Conservation (phyloP, 2,113 vertebrate genomes). For the Coptodon rendalli region DNA sequence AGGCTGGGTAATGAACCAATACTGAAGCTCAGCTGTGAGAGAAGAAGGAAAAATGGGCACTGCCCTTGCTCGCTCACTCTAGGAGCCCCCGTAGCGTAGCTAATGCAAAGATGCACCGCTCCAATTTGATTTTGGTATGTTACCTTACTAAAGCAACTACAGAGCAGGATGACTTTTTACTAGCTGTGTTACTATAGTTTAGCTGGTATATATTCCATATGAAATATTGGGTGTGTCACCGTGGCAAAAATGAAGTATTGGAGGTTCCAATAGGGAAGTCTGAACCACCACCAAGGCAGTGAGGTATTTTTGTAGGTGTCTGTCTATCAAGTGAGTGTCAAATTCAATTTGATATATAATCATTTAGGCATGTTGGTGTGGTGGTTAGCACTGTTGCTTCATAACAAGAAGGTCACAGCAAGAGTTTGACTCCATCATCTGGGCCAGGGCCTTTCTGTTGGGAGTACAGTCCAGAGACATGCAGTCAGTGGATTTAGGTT, state of each 20-base stretch:
- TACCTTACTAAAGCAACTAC: not conserved
- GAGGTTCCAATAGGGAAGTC: fast-evolving
- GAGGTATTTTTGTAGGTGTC: not conserved
- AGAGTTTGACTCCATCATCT: not conserved
- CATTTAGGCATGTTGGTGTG: not conserved
- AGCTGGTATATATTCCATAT: not conserved
- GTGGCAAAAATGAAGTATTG: not conserved
- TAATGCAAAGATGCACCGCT: not conserved
- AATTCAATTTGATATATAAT: not conserved
- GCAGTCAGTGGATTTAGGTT: not conserved
- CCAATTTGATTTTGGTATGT: not conserved
- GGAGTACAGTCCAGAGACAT: not conserved
- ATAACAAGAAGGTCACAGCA: not conserved
- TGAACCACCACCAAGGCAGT: not conserved
- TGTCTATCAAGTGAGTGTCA: not conserved
- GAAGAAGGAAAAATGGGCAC: constrained; percentile 9
- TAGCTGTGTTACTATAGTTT: not conserved
- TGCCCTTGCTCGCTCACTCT: not conserved
- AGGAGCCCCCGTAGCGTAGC: not conserved
- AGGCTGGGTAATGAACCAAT: constrained; percentile 43
- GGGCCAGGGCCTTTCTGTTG: not conserved
- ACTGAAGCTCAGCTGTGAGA: constrained; percentile 34
- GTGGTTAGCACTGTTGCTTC: not conserved
- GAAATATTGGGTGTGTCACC: not conserved
- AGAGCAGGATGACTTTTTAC: not conserved